Evolutionary conservation across 2,797 vertebrate genomes (phyloP).

Genomic region (Cygnus olor): DNA sequence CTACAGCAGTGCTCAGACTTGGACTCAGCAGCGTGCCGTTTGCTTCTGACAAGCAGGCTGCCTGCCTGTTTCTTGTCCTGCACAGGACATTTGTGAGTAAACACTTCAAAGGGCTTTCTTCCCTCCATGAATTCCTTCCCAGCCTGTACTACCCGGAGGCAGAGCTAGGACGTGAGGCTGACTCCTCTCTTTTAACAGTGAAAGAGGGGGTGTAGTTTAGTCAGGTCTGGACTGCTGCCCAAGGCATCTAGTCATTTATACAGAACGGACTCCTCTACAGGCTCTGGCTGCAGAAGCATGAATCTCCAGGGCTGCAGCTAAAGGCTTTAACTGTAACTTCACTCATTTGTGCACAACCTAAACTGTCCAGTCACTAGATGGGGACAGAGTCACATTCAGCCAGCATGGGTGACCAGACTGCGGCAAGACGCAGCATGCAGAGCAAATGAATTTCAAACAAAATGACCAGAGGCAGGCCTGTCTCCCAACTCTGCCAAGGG

Average conservation of each 20-base stretch:
- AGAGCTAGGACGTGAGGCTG: neutral
- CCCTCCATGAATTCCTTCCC: neutral
- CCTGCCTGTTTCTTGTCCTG: neutral
- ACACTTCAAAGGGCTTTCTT: neutral
- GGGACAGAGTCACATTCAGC: neutral
- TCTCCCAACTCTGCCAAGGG: neutral
- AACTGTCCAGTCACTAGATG: neutral
- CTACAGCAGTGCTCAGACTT: neutral
- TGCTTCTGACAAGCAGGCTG: neutral
- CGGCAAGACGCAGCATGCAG: neutral
- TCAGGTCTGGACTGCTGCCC: neutral
- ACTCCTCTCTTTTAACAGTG: neutral
- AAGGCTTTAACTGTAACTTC: neutral
- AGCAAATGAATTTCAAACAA: neutral
- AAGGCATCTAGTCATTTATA: neutral
- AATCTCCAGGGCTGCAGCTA: neutral
- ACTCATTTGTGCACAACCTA: too few species aligned
- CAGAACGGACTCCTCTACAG: neutral
- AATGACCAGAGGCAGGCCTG: too few species aligned
- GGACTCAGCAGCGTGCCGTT: neutral
- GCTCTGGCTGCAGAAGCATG: neutral
- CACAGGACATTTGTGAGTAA: neutral
- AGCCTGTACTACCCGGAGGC: neutral
- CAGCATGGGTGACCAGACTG: neutral
- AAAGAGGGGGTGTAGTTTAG: neutral